These are phyloP conservation scores for Galbula dea DNA, from an alignment of 2,113 vertebrate genomes.

Conservation along the genomic window DNA sequence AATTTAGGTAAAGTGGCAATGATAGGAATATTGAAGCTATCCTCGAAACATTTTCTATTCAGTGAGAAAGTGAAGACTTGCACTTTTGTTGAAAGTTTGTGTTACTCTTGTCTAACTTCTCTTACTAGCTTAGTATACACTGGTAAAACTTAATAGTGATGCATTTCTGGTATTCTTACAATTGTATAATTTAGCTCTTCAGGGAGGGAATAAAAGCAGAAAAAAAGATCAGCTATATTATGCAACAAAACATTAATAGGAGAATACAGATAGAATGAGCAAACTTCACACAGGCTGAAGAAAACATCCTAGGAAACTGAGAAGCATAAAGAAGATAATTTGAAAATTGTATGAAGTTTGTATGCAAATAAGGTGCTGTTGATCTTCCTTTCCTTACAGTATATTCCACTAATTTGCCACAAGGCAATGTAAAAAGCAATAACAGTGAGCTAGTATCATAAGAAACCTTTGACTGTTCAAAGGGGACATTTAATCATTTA, in stretches of 20 bases:
- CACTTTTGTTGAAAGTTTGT: not conserved
- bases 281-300: not conserved
- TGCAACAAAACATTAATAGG: not conserved
- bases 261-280: not conserved
- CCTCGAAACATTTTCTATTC: not conserved
- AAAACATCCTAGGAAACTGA: slow-evolving; percentile 28
- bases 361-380: slow-evolving; percentile 40
- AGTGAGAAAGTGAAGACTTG: not conserved
- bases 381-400: slow-evolving; percentile 6
- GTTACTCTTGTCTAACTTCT: not conserved
- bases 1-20: not conserved
- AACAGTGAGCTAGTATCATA: not conserved
- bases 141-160: not conserved
- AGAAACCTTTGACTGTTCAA: slow-evolving; percentile 42
- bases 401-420: slow-evolving; percentile 25
- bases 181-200: not conserved
- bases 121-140: not conserved
- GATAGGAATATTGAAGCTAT: not conserved
- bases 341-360: slow-evolving; percentile 22
- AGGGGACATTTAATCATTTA: slow-evolving; percentile 31
- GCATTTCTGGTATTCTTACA: not conserved
- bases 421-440: not conserved
- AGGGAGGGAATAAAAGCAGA: not conserved
- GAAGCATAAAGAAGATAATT: slow-evolving; percentile 31
- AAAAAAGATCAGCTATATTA: not conserved